These are phyloP conservation scores for Fulica atra DNA, from an alignment of 2,113 vertebrate species.

Conservation along the genomic window DNA sequence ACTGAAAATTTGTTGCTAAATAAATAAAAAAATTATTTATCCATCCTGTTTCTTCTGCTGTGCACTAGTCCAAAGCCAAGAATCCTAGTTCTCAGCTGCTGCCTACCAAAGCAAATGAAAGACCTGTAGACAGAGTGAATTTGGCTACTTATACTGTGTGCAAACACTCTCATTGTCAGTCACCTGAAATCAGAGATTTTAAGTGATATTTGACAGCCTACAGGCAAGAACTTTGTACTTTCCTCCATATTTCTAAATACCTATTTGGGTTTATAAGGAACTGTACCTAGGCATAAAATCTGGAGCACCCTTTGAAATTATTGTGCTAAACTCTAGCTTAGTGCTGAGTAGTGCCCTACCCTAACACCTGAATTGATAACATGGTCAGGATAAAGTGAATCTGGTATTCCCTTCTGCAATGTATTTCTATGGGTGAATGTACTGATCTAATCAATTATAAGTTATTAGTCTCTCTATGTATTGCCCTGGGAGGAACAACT, in stretches of 20 bases:
- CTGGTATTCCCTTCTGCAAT: too few species aligned
- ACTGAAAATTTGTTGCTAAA: neutral
- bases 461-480: neutral
- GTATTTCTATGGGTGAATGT: neutral
- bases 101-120: neutral
- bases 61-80: neutral
- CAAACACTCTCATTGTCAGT: neutral
- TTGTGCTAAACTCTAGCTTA: neutral
- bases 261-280: neutral
- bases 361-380: fast-evolving
- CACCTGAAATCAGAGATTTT: neutral
- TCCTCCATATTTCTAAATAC: neutral
- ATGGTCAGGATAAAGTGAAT: neutral
- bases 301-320: neutral
- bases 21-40: neutral
- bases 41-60: neutral
- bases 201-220: neutral
- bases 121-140: neutral
- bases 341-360: neutral
- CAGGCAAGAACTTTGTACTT: neutral
- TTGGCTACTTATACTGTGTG: neutral
- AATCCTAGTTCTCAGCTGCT: neutral
- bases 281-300: neutral
- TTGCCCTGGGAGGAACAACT: neutral
- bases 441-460: neutral